phyloP scores from a whole-genome alignment of 2,888 invertebrate species.

The Limnephilus auricula region DNA sequence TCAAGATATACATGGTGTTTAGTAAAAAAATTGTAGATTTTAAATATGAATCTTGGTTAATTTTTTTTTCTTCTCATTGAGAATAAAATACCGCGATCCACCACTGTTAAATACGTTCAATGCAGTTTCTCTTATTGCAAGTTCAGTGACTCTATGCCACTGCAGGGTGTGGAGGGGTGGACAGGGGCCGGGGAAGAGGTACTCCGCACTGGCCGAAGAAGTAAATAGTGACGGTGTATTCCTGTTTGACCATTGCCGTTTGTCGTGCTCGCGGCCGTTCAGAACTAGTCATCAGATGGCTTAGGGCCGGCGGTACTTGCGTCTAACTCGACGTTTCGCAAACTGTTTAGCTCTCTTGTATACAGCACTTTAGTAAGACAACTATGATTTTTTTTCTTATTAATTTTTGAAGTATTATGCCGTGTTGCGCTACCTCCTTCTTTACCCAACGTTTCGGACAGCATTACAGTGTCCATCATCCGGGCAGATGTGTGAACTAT shows the following conservation, averaged over 20 bases:
- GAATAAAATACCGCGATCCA: not conserved
- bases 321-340: not conserved
- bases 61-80: no score
- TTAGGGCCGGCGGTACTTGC: not conserved
- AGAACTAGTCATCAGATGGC: not conserved
- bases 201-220: not conserved
- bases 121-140: not conserved
- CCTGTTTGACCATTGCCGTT: not conserved
- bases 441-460: no score
- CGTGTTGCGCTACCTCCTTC: no score
- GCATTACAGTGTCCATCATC: no score
- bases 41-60: no score
- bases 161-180: not conserved
- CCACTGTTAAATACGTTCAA: not conserved
- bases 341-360: not conserved
- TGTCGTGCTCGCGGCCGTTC: not conserved
- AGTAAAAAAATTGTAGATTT: no score
- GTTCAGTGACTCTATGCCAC: not conserved
- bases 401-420: no score
- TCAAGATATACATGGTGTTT: no score
- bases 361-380: no score
- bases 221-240: not conserved
- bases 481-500: no score
- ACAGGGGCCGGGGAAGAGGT: not conserved
- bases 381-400: no score